phyloP scores from a whole-genome alignment of 2,888 invertebrate genomes.

The Drosophila prostipennis region DNA sequence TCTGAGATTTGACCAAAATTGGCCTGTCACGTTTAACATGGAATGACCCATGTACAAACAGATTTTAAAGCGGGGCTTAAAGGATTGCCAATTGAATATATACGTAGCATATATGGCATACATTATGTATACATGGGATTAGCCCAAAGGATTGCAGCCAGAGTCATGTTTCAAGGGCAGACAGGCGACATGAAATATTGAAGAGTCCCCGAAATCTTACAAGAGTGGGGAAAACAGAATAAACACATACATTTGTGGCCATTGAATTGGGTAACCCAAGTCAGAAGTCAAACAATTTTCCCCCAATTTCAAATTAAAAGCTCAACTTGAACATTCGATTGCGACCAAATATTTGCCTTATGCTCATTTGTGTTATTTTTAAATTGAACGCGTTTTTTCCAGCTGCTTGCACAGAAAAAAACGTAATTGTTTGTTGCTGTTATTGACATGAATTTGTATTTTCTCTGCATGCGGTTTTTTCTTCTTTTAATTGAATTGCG shows the following conservation, averaged over 20 bases:
- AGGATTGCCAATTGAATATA: conserved; percentile 48
- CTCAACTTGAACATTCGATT: conserved; percentile 31
- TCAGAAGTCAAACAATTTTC: conserved; percentile 22
- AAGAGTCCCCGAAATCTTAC: conserved; percentile 1
- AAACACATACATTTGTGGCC: conserved; percentile 10
- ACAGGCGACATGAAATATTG: conserved; percentile 11
- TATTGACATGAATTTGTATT: conserved; percentile 52
- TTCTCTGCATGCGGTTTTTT: conserved; percentile 25
- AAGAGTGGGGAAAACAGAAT: conserved; percentile 3
- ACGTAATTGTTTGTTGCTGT: conserved; percentile 58
- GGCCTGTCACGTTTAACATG: too few relatives aligned
- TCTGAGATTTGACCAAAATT: too few relatives aligned
- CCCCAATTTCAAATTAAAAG: conserved; percentile 11
- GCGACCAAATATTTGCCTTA: conserved; percentile 56
- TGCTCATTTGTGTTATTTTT: conserved; percentile 52
- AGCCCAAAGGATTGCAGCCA: conserved; percentile 24
- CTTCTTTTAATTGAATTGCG: conserved; percentile 67
- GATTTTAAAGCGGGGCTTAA: conserved; percentile 57
- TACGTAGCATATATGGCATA: conserved; percentile 25
- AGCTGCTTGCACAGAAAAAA: conserved; percentile 49
- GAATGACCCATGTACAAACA: too few relatives aligned
- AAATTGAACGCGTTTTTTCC: conserved; percentile 37
- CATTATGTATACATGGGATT: conserved; percentile 37
- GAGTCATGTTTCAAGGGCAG: conserved; percentile 2
- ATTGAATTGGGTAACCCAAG: conserved; percentile 5